Evolutionary conservation across 2,888 invertebrate species (phyloP), one percentile per base, ranked within the genome.

Genomic region (Plusia festucae): DNA sequence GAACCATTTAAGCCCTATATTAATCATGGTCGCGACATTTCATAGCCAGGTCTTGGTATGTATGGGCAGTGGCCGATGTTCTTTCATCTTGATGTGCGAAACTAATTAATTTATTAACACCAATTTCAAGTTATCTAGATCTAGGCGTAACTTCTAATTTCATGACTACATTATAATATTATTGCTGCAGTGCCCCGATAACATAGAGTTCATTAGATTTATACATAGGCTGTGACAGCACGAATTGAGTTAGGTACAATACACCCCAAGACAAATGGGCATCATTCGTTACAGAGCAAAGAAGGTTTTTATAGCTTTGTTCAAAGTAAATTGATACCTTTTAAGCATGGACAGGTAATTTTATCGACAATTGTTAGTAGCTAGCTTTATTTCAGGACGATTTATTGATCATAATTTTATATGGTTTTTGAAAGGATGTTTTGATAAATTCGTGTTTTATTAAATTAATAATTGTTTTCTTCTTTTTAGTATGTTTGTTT

Each of bases 251-350:
- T 52, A 57, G 58, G 58, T 60, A 78, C 55, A 16, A 52, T 56
- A 62, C 44, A 34, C 53, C 44, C 59, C 69, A 82, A 85, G 84
- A 87, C 78, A 86, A 86, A 89, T 88, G 78, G 67, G 57, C 65
- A 78, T 80, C 82, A 86, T 87, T 83, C 74, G 69, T 84, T 78
- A 81, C 69, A 78, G 62, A 69, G 76, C 58, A 70, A 59, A 53
- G 70, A 54, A 34, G 24, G 53, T 62, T 66, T 69, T 66, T 68
- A 68, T 68, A 34, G 68, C 60, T 40, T 46, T 51, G 49, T 76
- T 76, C 54, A 62, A 49, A 24, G 24, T 13, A 67, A 78, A 75
- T 75, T 72, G 68, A 74, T 74, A 77, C 22, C 20, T 32, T 34
- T 49, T 52, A 51, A 51, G 53, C 54, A 72, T 56, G 65, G 69